A percentile compares a stretch with the other conserved stretches of the same genome.
These are phyloP conservation scores for Prinia subflava DNA, from an alignment of 2,113 vertebrate species.

Conservation along the genomic window DNA sequence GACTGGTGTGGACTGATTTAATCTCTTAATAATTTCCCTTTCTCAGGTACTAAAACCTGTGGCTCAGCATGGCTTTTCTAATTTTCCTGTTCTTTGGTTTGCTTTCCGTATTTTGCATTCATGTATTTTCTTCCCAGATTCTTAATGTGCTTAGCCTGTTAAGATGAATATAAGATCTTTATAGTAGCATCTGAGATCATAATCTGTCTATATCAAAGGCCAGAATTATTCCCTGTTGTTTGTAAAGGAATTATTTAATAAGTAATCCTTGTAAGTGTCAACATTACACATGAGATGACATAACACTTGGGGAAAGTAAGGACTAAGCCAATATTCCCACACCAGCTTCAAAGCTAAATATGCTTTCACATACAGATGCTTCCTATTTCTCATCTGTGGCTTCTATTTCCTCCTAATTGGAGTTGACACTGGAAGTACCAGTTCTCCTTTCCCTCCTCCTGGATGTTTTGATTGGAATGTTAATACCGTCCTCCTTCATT, in stretches of 20 bases:
- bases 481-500: conserved; percentile 29
- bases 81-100: conserved; percentile 32
- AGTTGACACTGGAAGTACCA: conserved; percentile 61
- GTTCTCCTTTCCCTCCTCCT: conserved; percentile 55
- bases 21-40: conserved; percentile 34
- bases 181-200: conserved; percentile 57
- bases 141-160: conserved; percentile 36
- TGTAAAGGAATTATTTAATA: conserved; percentile 74
- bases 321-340: conserved; percentile 65
- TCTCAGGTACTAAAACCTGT: conserved; percentile 16
- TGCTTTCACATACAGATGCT: conserved; percentile 49
- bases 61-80: conserved; percentile 6
- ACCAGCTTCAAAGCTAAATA: conserved; percentile 67
- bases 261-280: conserved; percentile 66
- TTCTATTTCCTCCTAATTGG: conserved; percentile 59
- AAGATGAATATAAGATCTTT: conserved; percentile 26
- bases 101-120: conserved; percentile 38
- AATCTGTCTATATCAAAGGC: conserved; percentile 70
- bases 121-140: conserved; percentile 12
- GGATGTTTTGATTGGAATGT: conserved; percentile 69
- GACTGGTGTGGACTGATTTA: background rate
- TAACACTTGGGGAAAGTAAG: conserved; percentile 66
- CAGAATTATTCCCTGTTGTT: conserved; percentile 66
- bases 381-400: conserved; percentile 61
- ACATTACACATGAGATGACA: conserved; percentile 63